phyloP scores from a whole-genome alignment of 2,113 vertebrate genomes.

The Xenotilapia flavipinnis region DNA sequence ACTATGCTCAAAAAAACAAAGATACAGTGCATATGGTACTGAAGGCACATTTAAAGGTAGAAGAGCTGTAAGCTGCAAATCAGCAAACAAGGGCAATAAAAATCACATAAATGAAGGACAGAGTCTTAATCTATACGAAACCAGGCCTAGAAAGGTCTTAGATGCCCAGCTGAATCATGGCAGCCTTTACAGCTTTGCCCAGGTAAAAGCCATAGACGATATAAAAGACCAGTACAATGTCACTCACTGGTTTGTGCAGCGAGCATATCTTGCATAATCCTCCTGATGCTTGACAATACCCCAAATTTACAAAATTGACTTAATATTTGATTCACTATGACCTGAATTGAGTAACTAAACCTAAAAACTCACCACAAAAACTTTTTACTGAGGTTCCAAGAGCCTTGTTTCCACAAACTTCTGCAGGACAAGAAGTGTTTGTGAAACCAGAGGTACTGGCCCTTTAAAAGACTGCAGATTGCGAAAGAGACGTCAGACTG shows the following conservation, averaged over 20 bases:
- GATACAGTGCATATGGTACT: not conserved
- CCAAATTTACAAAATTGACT: not conserved
- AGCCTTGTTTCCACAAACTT: not conserved
- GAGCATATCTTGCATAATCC: not conserved
- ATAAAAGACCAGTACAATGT: not conserved
- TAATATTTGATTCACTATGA: not conserved
- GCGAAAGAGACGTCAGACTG: not conserved
- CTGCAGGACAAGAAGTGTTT: not conserved
- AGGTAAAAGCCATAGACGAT: not conserved
- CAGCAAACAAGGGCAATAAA: not conserved
- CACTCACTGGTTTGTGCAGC: not conserved
- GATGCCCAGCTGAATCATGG: not conserved
- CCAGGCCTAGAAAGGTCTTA: not conserved
- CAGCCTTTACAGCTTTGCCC: not conserved
- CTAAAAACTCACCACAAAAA: not conserved
- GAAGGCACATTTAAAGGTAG: not conserved
- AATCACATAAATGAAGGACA: not conserved
- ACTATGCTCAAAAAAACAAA: not conserved
- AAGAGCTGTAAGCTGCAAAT: not conserved
- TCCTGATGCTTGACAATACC: not conserved
- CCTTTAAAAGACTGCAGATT: not conserved
- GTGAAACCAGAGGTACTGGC: not conserved
- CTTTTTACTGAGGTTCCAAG: not conserved
- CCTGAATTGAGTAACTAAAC: not conserved
- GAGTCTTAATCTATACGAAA: not conserved